A percentile compares a stretch with the other conserved stretches of the same genome.
phyloP scores from a whole-genome alignment of 2,888 invertebrate genomes.

The Chironomus riparius region DNA sequence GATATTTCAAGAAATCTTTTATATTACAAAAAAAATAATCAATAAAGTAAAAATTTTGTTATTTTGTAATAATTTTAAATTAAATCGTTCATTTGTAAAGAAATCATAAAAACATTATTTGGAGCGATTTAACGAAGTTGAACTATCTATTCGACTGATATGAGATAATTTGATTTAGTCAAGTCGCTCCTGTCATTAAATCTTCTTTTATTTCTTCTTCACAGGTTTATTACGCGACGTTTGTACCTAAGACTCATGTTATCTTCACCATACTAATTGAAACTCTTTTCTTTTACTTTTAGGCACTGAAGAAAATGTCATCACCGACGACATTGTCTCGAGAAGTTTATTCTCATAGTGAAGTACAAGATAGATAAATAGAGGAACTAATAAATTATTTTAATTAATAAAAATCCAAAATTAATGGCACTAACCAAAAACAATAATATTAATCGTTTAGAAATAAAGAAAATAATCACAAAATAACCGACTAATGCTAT shows the following conservation, averaged over 20 bases:
- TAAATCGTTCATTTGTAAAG: neutral
- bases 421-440: too few relatives aligned
- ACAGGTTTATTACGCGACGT: conserved; percentile 1
- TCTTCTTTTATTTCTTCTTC: neutral
- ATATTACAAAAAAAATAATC: conserved; percentile 20
- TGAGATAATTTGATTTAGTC: neutral
- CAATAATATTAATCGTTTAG: too few relatives aligned
- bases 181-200: neutral
- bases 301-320: conserved; percentile 3
- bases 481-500: too few relatives aligned
- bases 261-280: conserved; percentile 23
- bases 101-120: too few relatives aligned
- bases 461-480: too few relatives aligned
- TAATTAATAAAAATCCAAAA: too few relatives aligned
- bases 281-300: conserved; percentile 13
- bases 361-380: neutral
- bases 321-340: too few relatives aligned
- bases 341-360: neutral
- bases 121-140: too few relatives aligned
- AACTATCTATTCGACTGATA: too few relatives aligned
- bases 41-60: conserved; percentile 26
- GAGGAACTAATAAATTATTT: neutral
- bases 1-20: conserved; percentile 24
- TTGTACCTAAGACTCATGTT: neutral
- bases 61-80: conserved; percentile 15